Evolutionary conservation across 1,140 invertebrate genomes (phyloP).

Genomic region (Acyrthosiphon pisum): DNA sequence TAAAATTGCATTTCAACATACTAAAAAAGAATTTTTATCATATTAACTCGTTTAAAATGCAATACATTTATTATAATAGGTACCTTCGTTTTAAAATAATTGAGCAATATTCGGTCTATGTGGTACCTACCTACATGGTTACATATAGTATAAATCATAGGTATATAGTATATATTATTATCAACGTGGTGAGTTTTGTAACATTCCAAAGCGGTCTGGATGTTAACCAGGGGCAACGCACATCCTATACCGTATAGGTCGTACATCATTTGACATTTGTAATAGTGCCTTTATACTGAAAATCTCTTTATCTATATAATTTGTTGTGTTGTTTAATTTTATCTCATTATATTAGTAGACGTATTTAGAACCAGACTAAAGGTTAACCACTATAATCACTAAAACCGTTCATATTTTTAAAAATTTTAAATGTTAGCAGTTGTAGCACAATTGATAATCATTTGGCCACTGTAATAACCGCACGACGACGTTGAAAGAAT

Average conservation of each 20-base stretch:
- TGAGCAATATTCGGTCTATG: background rate
- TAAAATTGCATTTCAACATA: no score
- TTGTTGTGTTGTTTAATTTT: background rate
- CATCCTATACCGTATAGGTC: background rate
- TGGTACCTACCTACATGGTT: no score
- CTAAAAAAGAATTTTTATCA: no score
- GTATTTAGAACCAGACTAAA: background rate
- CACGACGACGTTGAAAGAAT: background rate
- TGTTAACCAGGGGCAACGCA: background rate
- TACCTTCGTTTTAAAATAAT: no score
- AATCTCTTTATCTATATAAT: background rate
- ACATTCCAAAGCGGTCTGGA: background rate
- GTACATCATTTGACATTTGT: background rate
- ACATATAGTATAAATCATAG: no score
- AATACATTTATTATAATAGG: no score
- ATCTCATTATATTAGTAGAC: background rate
- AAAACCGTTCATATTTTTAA: background rate
- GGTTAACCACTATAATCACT: background rate
- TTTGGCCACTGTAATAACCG: background rate
- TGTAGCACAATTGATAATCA: background rate
- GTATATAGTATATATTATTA: background rate
- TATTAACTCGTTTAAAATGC: no score
- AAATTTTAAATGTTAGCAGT: background rate
- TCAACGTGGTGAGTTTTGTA: background rate
- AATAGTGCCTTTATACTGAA: background rate